Base-by-base conservation (phyloP, 2,113 vertebrate genomes). In the Ascaphus truei region DNA sequence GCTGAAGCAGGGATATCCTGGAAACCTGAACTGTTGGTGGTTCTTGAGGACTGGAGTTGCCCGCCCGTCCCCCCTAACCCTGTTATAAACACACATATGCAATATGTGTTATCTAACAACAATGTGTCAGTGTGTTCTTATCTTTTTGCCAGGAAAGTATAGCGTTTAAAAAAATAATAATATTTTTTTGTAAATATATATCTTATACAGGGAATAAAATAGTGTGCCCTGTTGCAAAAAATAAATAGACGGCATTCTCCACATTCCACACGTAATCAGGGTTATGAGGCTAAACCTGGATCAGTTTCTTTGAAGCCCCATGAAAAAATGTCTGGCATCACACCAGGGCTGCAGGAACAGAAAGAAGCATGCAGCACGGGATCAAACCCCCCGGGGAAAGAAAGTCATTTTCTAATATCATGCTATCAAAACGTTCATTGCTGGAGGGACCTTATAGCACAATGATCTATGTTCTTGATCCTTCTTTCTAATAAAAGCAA, bases 241-340 rank as follows among this genome's bases (percentile, higher is more conserved):
- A n/a, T n/a, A 80, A 88, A 74, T 61, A 36, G 20, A 77, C 66
- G 57, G 43, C 86, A 91, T 93, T 90, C 89, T 79, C 80, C 33
- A 74, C 90, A 93, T 93, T 94, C 92, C 90, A 86, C 76, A 82
- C 76, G 61, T 88, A 91, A 93, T 84, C 84, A 89, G 90, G 81
- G 86, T 85, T 88, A 79, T 51, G 72, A 65, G 80, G 83, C 83
- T 86, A 85, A 92, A 84, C 81, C 76, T 77, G 25, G 64, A 41
- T 33, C 51, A 55, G 11, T 48, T 72, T 67, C 72, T 63, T 6
- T 75, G 72, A 73, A 55, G 69, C 37, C 58, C 31, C 20, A 29
- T 25, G 5, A 56, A 59, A 68, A 48, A 27, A 77, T 57, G 39
- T 6, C 26, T 53, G 7, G 53, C 56, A 79, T 15, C 68, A 25